A percentile compares a stretch with the other conserved stretches of the same genome.
Conservation (phyloP, 2,797 vertebrate species). For the Sparidentex hasta region DNA sequence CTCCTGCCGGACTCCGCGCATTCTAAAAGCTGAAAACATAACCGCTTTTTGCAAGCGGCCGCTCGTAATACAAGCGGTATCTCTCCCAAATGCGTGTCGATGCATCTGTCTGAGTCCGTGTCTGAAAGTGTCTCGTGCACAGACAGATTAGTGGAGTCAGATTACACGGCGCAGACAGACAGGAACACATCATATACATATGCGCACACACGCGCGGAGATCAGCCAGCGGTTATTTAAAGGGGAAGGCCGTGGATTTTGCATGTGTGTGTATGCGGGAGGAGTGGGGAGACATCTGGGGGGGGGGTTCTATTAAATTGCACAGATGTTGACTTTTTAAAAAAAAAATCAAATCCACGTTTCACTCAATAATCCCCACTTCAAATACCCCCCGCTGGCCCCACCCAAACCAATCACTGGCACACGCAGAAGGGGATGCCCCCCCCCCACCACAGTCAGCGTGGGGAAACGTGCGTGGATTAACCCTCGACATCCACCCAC, state of each 20-base stretch:
- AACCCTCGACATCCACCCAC: slow-evolving; percentile 25
- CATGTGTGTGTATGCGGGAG: slow-evolving; percentile 25
- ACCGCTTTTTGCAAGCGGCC: slow-evolving; percentile 12
- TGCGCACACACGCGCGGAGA: slow-evolving; percentile 54
- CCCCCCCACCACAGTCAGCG: background rate
- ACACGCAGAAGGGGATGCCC: slow-evolving; percentile 27
- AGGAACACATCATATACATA: slow-evolving; percentile 44
- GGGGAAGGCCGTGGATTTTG: background rate
- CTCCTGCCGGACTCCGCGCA: background rate
- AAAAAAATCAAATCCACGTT: slow-evolving; percentile 76
- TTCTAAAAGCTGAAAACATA: slow-evolving; percentile 18
- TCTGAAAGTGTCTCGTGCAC: slow-evolving; percentile 46
- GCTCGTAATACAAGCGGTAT: background rate
- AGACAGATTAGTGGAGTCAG: slow-evolving; percentile 69
- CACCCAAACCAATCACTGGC: slow-evolving; percentile 74
- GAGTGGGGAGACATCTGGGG: slow-evolving; percentile 25
- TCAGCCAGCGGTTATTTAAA: slow-evolving; percentile 63
- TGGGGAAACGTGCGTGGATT: slow-evolving; percentile 61
- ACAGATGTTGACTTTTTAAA: slow-evolving; percentile 77
- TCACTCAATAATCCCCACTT: slow-evolving; percentile 75
- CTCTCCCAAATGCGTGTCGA: slow-evolving; percentile 29
- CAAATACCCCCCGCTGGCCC: slow-evolving; percentile 65
- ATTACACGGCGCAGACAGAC: slow-evolving; percentile 66
- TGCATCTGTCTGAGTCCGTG: slow-evolving; percentile 55
- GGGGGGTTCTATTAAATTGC: slow-evolving; percentile 63